phyloP scores from a whole-genome alignment of 2,113 vertebrate genomes.

The Puffinus mauretanicus region DNA sequence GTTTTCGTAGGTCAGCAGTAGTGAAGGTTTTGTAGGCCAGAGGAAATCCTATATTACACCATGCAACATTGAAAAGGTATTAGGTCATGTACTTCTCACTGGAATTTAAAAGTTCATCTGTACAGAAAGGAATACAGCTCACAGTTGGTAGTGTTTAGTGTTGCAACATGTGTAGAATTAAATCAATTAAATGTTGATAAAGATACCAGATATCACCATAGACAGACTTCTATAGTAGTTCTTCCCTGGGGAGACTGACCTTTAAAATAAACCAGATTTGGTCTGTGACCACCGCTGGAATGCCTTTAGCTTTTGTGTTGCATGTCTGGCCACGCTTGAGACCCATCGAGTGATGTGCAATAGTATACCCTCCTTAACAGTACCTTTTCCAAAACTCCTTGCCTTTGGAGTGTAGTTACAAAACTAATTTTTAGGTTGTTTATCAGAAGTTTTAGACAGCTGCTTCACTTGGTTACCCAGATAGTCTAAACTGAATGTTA shows the following conservation, averaged over 20 bases:
- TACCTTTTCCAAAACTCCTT: not conserved
- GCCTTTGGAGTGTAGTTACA: not conserved
- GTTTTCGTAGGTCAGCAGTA: not conserved
- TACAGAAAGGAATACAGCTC: not conserved
- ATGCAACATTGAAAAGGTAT: not conserved
- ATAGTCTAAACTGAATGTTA: not conserved
- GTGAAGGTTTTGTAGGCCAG: not conserved
- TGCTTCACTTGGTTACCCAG: not conserved
- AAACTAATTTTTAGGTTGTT: not conserved
- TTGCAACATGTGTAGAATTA: not conserved
- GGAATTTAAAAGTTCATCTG: not conserved
- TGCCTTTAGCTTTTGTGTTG: not conserved
- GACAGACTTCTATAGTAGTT: not conserved
- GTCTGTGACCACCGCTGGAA: not conserved
- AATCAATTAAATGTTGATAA: not conserved
- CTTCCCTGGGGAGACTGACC: not conserved
- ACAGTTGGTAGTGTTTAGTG: not conserved
- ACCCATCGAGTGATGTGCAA: not conserved
- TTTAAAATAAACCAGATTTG: not conserved
- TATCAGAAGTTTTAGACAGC: not conserved
- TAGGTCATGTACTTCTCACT: not conserved
- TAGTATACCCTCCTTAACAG: accelerated
- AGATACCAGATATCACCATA: not conserved
- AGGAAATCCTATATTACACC: not conserved
- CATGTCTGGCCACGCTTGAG: accelerated